These are phyloP conservation scores for Narcine bancroftii DNA, from an alignment of 2,113 vertebrate species.

Conservation along the genomic window DNA sequence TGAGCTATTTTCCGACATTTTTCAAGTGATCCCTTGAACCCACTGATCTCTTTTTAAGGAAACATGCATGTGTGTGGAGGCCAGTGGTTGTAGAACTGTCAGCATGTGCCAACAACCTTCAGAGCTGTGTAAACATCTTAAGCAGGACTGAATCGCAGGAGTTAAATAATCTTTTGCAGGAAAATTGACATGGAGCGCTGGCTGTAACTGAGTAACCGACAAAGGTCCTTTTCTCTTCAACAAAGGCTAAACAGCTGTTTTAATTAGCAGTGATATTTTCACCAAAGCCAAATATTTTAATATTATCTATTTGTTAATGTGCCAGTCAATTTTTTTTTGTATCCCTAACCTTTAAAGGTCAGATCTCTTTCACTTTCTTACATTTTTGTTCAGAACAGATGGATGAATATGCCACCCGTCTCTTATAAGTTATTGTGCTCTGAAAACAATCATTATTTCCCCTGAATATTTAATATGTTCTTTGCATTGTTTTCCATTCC, in stretches of 20 bases:
- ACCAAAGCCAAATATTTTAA: not conserved
- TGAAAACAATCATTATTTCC: not conserved
- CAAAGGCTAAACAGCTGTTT: not conserved
- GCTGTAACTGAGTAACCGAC: not conserved
- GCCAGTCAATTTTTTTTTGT: not conserved
- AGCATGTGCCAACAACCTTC: too few relatives aligned
- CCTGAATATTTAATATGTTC: not conserved
- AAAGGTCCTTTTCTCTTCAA: not conserved
- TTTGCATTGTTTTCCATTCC: not conserved
- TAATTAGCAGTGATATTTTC: slow-evolving; percentile 24
- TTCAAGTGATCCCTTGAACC: too few relatives aligned
- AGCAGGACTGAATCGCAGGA: not conserved
- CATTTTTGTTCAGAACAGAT: not conserved
- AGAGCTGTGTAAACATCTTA: not conserved
- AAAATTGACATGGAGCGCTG: not conserved
- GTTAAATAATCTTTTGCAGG: not conserved
- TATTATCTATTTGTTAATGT: not conserved
- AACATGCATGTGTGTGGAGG: too few relatives aligned
- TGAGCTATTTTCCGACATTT: too few relatives aligned
- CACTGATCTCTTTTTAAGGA: too few relatives aligned
- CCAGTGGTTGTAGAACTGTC: too few relatives aligned
- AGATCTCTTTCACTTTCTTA: not conserved
- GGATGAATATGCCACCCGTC: too few relatives aligned
- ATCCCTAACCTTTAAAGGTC: slow-evolving; percentile 19
- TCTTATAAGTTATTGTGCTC: not conserved